Conservation (phyloP, 2,113 vertebrate genomes). For the Scortum barcoo region DNA sequence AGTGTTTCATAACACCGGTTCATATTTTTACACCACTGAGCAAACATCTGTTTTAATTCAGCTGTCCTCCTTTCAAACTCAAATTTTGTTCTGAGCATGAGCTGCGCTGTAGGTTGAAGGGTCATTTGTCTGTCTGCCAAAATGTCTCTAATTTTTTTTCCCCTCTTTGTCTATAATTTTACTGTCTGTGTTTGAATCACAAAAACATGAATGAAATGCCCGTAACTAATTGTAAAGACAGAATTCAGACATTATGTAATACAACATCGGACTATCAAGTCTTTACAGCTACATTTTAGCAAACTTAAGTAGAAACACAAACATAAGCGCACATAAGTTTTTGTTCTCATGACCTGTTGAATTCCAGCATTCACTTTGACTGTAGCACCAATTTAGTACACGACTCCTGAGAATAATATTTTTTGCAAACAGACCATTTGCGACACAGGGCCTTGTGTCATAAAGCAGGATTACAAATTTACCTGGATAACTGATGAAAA, state of each 20-base stretch:
- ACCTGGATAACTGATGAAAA: neutral
- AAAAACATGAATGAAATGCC: neutral
- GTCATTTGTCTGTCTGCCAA: neutral
- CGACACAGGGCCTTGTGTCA: neutral
- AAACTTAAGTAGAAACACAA: too few relatives aligned
- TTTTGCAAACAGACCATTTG: too few relatives aligned
- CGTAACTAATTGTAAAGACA: neutral
- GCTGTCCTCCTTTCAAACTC: conserved; percentile 11
- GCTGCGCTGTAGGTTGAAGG: neutral
- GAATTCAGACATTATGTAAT: neutral
- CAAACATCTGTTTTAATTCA: conserved; percentile 41
- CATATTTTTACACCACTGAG: conserved; percentile 24
- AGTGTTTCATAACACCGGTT: conserved; percentile 46
- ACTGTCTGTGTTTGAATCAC: neutral
- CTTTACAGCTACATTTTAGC: too few relatives aligned
- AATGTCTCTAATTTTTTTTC: neutral
- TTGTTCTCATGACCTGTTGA: neutral
- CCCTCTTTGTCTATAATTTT: neutral
- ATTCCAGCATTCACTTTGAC: neutral
- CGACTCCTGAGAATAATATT: neutral
- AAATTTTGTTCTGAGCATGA: conserved; percentile 12
- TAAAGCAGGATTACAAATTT: neutral
- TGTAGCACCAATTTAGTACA: neutral
- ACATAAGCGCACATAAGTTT: too few relatives aligned
- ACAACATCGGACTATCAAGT: too few relatives aligned